Conservation (phyloP, 2,888 invertebrate genomes). For the Drosophila rubida region DNA sequence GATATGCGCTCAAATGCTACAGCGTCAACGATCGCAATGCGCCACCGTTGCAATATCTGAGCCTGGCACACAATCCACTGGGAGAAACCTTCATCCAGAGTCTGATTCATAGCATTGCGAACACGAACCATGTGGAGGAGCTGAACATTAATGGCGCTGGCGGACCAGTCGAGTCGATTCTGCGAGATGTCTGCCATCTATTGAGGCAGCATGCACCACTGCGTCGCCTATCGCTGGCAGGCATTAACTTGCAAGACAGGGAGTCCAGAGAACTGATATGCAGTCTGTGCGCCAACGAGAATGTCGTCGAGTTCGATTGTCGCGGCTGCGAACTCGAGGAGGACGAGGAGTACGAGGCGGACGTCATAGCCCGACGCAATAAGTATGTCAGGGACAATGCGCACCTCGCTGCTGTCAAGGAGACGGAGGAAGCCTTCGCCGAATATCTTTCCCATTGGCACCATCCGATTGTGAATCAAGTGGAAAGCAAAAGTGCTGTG, state of each 20-base stretch:
- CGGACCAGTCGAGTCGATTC: conserved; percentile 21
- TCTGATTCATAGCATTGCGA: conserved; percentile 46
- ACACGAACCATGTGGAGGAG: conserved; percentile 55
- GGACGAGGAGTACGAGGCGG: conserved; percentile 72
- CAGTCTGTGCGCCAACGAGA: conserved; percentile 59
- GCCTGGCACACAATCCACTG: conserved; percentile 74
- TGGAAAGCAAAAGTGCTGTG: conserved; percentile 7
- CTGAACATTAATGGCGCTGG: conserved; percentile 66
- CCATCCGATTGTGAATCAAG: conserved; percentile 51
- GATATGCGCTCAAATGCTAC: conserved; percentile 33
- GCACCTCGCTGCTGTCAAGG: conserved; percentile 56
- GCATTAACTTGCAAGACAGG: conserved; percentile 38
- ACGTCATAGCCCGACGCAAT: conserved; percentile 76
- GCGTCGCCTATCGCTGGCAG: conserved; percentile 62
- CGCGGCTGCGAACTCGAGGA: conserved; percentile 67
- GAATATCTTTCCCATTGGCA: conserved; percentile 52
- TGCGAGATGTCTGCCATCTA: conserved; percentile 46
- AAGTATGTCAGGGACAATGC: conserved; percentile 45
- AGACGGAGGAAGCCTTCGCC: conserved; percentile 61
- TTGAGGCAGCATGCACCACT: conserved; percentile 62
- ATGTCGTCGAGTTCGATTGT: conserved; percentile 64
- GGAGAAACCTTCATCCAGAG: conserved; percentile 44
- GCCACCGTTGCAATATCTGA: conserved; percentile 64
- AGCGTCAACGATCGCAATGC: conserved; percentile 29
- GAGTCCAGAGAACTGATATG: conserved; percentile 55